Percentiles rank a stretch among this genome's conserved stretches.
Evolutionary conservation across 2,113 vertebrate species (phyloP).

Genomic region (Poeciliopsis occidentalis): DNA sequence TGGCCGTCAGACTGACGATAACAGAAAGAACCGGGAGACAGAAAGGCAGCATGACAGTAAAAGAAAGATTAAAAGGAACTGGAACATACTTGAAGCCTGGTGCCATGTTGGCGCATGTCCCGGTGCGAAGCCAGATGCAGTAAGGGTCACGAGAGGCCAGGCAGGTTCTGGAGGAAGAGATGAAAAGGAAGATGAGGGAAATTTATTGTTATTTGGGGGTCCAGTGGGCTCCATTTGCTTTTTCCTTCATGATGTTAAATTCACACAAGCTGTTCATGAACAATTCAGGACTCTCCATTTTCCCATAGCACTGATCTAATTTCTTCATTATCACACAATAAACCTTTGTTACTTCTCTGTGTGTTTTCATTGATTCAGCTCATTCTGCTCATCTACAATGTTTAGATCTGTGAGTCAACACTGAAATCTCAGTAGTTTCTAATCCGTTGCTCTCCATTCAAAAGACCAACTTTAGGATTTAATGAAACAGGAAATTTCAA

Average conservation of each 20-base stretch:
- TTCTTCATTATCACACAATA: background rate
- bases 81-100: slow-evolving; percentile 65
- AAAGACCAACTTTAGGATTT: background rate
- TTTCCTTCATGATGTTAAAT: background rate
- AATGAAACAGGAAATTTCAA: background rate
- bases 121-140: slow-evolving; percentile 71
- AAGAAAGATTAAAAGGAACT: slow-evolving; percentile 2
- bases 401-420: background rate
- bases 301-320: background rate
- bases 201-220: background rate
- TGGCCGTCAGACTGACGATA: slow-evolving; percentile 8
- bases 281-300: background rate
- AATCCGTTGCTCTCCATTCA: background rate
- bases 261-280: background rate
- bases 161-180: slow-evolving; percentile 51
- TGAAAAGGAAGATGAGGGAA: background rate
- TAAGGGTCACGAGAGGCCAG: slow-evolving; percentile 71
- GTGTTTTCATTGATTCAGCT: background rate
- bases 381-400: background rate
- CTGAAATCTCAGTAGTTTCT: background rate
- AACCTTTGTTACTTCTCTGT: background rate
- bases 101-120: slow-evolving; percentile 60
- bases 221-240: background rate
- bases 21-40: background rate
- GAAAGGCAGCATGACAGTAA: background rate